These are phyloP conservation scores for Ormyrus labotus DNA, from an alignment of 2,888 invertebrate genomes.

Conservation along the genomic window DNA sequence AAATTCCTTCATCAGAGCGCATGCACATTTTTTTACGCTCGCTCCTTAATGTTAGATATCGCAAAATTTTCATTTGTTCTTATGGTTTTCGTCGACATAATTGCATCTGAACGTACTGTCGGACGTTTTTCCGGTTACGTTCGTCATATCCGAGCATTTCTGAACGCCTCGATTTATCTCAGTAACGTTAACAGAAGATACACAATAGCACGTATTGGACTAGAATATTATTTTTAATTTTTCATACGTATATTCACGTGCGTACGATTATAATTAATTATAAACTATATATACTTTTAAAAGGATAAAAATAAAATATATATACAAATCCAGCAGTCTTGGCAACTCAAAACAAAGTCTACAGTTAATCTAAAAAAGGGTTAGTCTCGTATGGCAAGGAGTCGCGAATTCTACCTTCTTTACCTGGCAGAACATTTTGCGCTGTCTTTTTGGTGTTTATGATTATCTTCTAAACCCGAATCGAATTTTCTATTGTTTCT, in stretches of 20 bases:
- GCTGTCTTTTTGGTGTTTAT: constrained; percentile 28
- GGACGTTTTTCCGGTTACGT: constrained; percentile 5
- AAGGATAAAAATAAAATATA: constrained; percentile 59
- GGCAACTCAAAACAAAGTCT: constrained; percentile 55
- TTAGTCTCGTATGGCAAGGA: constrained; percentile 58
- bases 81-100: constrained; percentile 6
- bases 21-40: constrained; percentile 9
- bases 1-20: constrained; percentile 43
- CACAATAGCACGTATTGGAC: constrained; percentile 62
- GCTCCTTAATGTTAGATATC: constrained; percentile 10
- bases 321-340: constrained; percentile 64
- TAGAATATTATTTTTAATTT: constrained; percentile 60
- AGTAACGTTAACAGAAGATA: constrained; percentile 50
- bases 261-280: constrained; percentile 53
- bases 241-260: constrained; percentile 52
- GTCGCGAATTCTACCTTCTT: constrained; percentile 47
- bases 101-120: constrained; percentile 11
- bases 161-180: constrained; percentile 10
- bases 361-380: constrained; percentile 55
- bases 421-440: constrained; percentile 33
- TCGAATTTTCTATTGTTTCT: constrained; percentile 35
- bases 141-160: constrained; percentile 5
- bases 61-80: constrained; percentile 7
- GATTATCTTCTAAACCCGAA: constrained; percentile 45
- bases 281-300: constrained; percentile 52